Percentiles rank a stretch among this genome's conserved stretches.
These are phyloP conservation scores for Xerus inauris DNA, from an alignment of 2,113 vertebrate species.

Conservation along the genomic window DNA sequence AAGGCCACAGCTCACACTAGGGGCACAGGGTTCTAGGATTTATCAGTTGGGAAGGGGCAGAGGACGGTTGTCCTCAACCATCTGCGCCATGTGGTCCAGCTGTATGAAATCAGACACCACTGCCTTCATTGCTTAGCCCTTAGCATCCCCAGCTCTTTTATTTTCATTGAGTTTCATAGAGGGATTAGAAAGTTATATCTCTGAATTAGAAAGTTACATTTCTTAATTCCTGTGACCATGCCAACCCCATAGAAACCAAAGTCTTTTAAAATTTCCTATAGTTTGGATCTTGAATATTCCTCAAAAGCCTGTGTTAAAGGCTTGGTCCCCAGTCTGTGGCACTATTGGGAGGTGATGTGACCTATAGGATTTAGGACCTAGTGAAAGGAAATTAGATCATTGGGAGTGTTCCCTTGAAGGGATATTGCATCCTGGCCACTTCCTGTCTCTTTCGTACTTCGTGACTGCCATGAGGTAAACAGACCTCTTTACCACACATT, in stretches of 20 bases:
- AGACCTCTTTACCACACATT: background rate
- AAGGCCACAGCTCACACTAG: background rate
- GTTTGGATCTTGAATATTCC: background rate
- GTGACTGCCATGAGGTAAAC: background rate
- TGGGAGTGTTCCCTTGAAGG: background rate
- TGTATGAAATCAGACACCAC: background rate
- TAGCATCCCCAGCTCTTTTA: background rate
- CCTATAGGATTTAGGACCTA: background rate
- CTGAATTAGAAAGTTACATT: background rate
- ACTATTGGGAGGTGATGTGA: no score
- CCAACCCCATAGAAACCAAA: background rate
- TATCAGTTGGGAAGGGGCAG: background rate
- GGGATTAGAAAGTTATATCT: background rate
- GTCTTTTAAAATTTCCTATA: background rate
- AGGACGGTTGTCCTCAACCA: background rate
- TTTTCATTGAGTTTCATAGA: background rate
- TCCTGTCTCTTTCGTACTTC: background rate
- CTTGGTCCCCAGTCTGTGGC: background rate
- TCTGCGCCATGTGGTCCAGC: background rate
- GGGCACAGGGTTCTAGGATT: background rate
- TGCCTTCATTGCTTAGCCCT: background rate
- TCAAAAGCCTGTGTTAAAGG: background rate
- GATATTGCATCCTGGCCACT: background rate
- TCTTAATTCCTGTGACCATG: background rate
- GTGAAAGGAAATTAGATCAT: background rate